Percentiles rank a stretch among this genome's conserved stretches.
phyloP scores from a whole-genome alignment of 2,888 invertebrate genomes.

The Odontomyia ornata region DNA sequence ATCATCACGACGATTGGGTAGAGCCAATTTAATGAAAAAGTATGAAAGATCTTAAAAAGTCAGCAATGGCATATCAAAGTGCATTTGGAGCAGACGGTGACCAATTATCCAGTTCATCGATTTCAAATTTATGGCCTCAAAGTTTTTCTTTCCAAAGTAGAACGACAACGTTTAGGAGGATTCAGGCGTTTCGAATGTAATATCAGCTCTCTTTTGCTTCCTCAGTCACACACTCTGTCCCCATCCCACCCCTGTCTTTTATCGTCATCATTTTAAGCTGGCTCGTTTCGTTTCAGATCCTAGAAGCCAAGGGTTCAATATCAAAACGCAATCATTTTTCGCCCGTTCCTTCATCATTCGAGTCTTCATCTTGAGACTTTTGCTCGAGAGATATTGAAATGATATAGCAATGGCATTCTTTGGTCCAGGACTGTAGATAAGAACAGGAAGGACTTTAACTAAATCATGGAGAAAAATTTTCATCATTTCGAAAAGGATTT shows the following conservation, averaged over 20 bases:
- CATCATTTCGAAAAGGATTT: constrained; percentile 40
- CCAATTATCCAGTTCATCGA: constrained; percentile 46
- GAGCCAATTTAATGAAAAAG: constrained; percentile 28
- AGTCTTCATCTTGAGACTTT: constrained; percentile 13
- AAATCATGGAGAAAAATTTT: constrained; percentile 34
- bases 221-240: not conserved
- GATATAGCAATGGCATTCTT: not conserved
- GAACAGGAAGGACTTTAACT: constrained; percentile 35
- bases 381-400: constrained; percentile 32
- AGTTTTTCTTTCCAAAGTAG: constrained; percentile 1
- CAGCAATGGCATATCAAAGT: constrained; percentile 29
- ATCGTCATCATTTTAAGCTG: not conserved
- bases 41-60: constrained; percentile 32
- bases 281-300: constrained; percentile 28
- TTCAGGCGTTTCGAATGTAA: not conserved
- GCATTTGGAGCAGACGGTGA: constrained; percentile 31
- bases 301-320: constrained; percentile 19
- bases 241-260: not conserved
- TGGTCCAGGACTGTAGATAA: constrained; percentile 14
- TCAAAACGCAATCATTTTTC: constrained; percentile 43
- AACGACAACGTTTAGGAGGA: not conserved
- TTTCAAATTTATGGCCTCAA: constrained; percentile 43
- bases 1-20: no score
- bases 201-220: not conserved
- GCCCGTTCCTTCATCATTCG: not conserved